Evolutionary conservation across 2,113 vertebrate genomes (phyloP).

Genomic region (Rhinopomastus cyanomelas): DNA sequence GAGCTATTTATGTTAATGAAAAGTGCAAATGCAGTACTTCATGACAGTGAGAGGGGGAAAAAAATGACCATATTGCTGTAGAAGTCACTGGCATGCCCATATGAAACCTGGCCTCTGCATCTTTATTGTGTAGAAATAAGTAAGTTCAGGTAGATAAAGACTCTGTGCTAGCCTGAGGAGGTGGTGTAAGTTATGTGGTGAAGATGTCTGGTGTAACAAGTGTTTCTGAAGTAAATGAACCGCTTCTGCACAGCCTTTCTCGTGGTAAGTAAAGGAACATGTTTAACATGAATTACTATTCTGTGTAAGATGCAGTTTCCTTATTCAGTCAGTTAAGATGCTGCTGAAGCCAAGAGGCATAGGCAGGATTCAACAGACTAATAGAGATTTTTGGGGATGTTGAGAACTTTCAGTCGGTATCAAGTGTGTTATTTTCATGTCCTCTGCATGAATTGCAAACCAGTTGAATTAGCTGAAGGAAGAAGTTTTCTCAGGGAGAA

Average conservation of each 20-base stretch:
- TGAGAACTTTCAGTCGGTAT: background rate
- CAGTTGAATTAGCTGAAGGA: background rate
- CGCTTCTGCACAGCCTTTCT: background rate
- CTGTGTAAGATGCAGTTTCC: background rate
- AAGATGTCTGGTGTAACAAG: background rate
- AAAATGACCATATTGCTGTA: background rate
- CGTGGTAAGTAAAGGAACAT: background rate
- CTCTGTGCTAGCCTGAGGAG: background rate
- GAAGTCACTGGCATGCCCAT: background rate
- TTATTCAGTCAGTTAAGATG: background rate
- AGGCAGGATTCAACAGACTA: background rate
- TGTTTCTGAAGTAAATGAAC: background rate
- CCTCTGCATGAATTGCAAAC: background rate
- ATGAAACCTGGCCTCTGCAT: background rate
- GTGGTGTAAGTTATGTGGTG: background rate
- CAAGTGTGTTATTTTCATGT: background rate
- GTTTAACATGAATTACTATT: background rate
- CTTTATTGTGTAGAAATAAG: background rate
- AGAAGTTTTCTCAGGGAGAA: background rate
- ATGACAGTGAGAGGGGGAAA: background rate
- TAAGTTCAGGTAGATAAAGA: background rate
- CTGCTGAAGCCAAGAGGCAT: background rate
- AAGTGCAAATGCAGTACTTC: background rate
- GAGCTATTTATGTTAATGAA: background rate
- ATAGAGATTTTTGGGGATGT: background rate